Evolutionary conservation across 2,797 vertebrate species (phyloP).

Genomic region (Choloepus didactylus): DNA sequence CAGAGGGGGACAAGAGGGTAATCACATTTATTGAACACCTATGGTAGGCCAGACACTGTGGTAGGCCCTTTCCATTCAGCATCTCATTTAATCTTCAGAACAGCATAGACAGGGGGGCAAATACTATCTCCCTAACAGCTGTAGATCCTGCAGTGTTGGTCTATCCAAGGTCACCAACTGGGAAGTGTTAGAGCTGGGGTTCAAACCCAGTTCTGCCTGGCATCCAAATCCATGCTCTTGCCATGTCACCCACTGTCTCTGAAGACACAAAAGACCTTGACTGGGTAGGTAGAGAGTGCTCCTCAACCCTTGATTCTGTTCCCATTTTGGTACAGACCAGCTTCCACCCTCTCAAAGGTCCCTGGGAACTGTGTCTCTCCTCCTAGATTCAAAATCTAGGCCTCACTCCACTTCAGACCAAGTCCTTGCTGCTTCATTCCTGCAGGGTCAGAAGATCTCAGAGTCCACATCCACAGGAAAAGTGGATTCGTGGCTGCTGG

Average conservation of each 20-base stretch:
- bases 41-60: background rate
- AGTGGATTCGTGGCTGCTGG: too few relatives aligned
- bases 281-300: background rate
- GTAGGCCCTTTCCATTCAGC: background rate
- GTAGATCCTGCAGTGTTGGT: background rate
- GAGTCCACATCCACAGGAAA: background rate
- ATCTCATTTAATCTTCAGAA: slow-evolving; percentile 30
- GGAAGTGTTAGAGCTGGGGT: background rate
- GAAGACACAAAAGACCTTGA: background rate
- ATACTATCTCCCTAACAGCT: background rate
- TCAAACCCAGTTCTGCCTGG: slow-evolving; percentile 21
- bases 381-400: background rate
- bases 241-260: background rate
- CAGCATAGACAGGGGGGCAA: background rate
- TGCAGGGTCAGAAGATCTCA: slow-evolving; percentile 9
- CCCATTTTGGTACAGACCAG: background rate
- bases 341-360: background rate
- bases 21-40: background rate
- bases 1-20: background rate
- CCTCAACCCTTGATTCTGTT: background rate
- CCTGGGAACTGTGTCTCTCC: background rate
- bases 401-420: background rate
- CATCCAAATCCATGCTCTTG: background rate
- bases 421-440: background rate
- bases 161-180: background rate